phyloP scores from a whole-genome alignment of 2,113 vertebrate genomes.

The Emydura subglobosa region DNA sequence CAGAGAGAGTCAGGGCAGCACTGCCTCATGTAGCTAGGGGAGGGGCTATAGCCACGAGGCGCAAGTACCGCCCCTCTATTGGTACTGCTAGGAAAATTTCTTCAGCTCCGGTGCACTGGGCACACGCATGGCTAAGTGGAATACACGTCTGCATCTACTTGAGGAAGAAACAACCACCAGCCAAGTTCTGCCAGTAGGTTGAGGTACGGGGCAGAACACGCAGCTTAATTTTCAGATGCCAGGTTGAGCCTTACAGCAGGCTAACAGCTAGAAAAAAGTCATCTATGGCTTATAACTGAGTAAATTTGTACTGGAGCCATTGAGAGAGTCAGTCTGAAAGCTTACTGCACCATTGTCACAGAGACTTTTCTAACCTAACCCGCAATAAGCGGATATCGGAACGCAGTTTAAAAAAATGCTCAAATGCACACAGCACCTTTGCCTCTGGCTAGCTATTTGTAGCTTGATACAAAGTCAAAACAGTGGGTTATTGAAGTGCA shows the following conservation, averaged over 20 bases:
- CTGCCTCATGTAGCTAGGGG: background rate
- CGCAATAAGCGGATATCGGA: background rate
- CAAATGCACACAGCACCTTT: background rate
- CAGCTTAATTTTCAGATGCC: slow-evolving; percentile 26
- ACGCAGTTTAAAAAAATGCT: background rate
- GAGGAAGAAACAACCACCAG: background rate
- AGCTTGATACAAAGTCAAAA: background rate
- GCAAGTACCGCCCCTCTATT: background rate
- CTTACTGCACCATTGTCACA: slow-evolving; percentile 2
- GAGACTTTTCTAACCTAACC: background rate
- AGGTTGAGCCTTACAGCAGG: slow-evolving; percentile 27
- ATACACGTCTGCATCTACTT: background rate
- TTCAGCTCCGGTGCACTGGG: background rate
- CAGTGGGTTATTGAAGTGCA: background rate
- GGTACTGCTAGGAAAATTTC: background rate
- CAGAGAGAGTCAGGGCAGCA: background rate
- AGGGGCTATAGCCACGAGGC: background rate
- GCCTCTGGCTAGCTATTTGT: background rate
- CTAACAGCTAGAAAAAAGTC: slow-evolving; percentile 29
- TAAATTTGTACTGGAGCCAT: slow-evolving; percentile 31
- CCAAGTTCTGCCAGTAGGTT: background rate
- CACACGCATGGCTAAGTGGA: background rate
- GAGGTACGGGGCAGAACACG: background rate
- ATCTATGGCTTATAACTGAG: slow-evolving; percentile 51
- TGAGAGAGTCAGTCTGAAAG: slow-evolving; percentile 17